These are phyloP conservation scores for Oncorhynchus nerka DNA, from an alignment of 2,113 vertebrate species.

Conservation along the genomic window DNA sequence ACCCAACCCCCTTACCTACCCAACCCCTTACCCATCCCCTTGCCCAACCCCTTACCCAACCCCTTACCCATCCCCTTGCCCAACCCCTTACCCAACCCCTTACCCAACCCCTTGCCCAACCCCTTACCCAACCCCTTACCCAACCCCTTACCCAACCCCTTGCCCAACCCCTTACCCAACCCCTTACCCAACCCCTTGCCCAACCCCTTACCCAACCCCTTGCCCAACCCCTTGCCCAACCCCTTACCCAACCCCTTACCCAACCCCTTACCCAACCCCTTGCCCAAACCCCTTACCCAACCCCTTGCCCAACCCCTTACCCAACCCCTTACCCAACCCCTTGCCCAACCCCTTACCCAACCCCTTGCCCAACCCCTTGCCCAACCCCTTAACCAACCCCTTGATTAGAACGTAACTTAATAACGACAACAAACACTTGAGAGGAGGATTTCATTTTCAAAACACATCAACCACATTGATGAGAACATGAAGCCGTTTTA, in stretches of 20 bases:
- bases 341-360: no score
- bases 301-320: no score
- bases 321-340: no score
- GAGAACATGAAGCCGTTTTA: constrained; percentile 4
- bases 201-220: no score
- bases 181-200: background rate
- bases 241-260: no score
- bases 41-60: background rate
- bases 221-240: background rate
- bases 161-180: no score
- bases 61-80: no score
- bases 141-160: no score
- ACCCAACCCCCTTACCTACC: no score
- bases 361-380: background rate
- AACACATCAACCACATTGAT: constrained; percentile 11
- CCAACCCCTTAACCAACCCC: no score
- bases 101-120: background rate
- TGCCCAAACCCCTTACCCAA: background rate
- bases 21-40: background rate
- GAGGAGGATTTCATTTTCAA: background rate
- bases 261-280: no score
- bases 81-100: background rate
- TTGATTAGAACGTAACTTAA: background rate
- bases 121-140: no score
- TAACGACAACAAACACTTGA: background rate